Evolutionary conservation across 2,113 vertebrate species (phyloP).

Genomic region (Asarcornis scutulata): DNA sequence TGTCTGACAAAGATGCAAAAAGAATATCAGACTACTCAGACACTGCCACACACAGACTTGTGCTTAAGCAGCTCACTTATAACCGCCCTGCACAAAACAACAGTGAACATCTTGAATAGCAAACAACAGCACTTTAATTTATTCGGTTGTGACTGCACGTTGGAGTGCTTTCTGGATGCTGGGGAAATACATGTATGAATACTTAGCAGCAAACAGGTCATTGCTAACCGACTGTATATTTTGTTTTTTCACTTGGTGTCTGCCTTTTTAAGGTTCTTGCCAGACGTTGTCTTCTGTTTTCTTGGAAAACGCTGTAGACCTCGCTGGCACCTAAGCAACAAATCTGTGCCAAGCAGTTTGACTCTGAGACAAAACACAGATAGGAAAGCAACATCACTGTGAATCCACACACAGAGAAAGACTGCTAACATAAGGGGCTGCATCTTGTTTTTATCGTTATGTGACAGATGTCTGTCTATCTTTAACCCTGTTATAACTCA

Average conservation of each 20-base stretch:
- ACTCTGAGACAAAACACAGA: background rate
- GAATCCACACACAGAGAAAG: accelerated
- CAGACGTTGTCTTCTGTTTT: background rate
- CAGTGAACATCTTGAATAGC: accelerated
- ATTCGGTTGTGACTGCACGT: accelerated
- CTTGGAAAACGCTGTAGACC: background rate
- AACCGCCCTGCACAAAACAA: background rate
- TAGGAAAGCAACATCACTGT: background rate
- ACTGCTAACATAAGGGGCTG: background rate
- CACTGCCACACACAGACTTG: background rate
- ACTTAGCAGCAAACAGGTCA: accelerated
- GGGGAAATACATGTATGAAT: background rate
- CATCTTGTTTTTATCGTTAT: background rate
- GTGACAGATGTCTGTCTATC: background rate
- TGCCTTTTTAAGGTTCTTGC: background rate
- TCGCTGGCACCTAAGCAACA: background rate
- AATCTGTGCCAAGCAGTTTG: background rate
- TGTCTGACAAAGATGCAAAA: background rate
- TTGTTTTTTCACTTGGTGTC: background rate
- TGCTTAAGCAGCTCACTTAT: background rate
- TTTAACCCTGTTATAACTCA: background rate
- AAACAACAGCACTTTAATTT: background rate
- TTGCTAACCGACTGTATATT: background rate
- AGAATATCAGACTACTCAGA: background rate
- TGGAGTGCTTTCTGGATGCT: background rate